Base-by-base conservation (phyloP, 2,797 vertebrate species). In the Phataginus tricuspis region DNA sequence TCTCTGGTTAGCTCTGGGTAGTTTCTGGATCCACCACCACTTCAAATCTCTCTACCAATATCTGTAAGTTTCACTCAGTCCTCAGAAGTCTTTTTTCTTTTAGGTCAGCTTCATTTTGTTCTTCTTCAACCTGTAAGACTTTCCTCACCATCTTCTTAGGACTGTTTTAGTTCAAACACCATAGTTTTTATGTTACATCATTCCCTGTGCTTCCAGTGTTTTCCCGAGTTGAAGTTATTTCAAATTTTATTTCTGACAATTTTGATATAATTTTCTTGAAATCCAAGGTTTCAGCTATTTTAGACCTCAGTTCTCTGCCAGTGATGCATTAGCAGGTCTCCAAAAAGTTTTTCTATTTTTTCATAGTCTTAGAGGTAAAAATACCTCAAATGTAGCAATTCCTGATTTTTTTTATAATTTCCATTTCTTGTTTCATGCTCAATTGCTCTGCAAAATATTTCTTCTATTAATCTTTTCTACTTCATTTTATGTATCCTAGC, bases 191-290 rank as follows among this genome's bases (percentile, higher is more conserved):
- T 29, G 15, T 31, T 31, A 29, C 31, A 29, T 63, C 31, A 63
- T 13, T 63, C 29, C 5, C 31, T 15, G 61, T 63, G 29, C 61
- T 63, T 63, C 31, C 6, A 63, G 61, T 34, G 64, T 66, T 66
- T 66, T 16, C 31, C 99, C 99, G 69, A 98, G 96, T 53, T 97
- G 98, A 96, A 99, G 98, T 18, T 98, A 98, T 96, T 98, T 99
- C 96, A 45, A 45, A 45, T 45, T 45, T 99, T 99, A 84, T 99
- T 99, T 93, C 99, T 98, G 96, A 99, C 99, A 95, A 99, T 98
- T 98, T 99, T 99, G 97, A 99, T 98, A 94, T 98, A 95, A 89
- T 98, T 98, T 98, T 99, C 98, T 98, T 98, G 98, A 80, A 99
- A 98, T 59, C 98, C 98, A 94, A 98, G 31, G 99, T 97, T 66